Conservation (phyloP, 2,113 vertebrate genomes). For the human region DNA sequence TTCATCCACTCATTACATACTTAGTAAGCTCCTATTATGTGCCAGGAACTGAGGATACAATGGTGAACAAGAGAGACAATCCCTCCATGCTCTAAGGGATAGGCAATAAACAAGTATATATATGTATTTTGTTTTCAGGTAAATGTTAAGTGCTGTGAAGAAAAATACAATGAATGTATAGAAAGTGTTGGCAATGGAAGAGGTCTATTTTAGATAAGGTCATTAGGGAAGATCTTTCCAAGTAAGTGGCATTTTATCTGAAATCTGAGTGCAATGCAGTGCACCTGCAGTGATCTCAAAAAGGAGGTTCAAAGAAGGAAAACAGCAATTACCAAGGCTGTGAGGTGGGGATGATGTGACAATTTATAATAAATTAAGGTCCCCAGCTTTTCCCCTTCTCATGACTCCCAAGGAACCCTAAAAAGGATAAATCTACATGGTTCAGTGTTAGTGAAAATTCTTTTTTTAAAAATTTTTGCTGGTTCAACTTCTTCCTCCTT, state of each 20-base stretch:
- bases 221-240: not conserved
- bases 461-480: not conserved
- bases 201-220: not conserved
- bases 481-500: not conserved
- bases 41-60: not conserved
- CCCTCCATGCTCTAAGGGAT: not conserved
- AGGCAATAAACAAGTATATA: not conserved
- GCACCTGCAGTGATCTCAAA: not conserved
- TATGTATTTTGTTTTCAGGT: not conserved
- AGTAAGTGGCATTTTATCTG: not conserved
- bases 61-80: not conserved
- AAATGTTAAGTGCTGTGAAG: not conserved
- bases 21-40: constrained; percentile 36
- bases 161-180: not conserved
- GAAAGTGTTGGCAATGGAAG: not conserved
- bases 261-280: not conserved
- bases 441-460: not conserved
- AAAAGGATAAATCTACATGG: not conserved
- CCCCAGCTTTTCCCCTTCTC: not conserved
- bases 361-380: not conserved
- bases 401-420: not conserved
- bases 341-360: not conserved
- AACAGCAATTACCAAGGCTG: not conserved
- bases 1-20: constrained; percentile 8
- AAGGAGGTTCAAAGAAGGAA: not conserved